Base-by-base conservation (phyloP, 2,797 vertebrate species). In the Notoglanidium macrostoma region DNA sequence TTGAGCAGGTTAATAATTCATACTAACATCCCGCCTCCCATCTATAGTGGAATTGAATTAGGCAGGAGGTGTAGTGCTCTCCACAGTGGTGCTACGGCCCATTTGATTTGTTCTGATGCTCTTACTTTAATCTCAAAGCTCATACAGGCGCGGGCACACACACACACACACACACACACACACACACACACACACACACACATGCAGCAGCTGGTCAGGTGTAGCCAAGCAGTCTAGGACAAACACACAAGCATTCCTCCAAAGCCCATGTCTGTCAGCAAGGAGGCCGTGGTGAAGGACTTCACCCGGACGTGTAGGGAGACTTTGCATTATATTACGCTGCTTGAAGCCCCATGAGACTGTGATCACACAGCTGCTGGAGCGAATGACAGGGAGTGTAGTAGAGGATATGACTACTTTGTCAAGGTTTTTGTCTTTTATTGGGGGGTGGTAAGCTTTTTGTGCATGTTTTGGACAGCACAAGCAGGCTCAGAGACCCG, bases 1-100 rank as follows among this genome's bases (percentile, higher is more conserved):
- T 95, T 93, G 89, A 93, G 92, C 70, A 84, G 88, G 90, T 94
- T 92, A 93, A 94, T 95, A 93, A 94, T 94, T 93, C 82, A 94
- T 88, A 68, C 88, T 65, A 85, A 91, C 91, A 91, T 83, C 90
- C 87, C 49, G 61, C 65, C 83, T 68, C 49, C 46, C 44, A 79
- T 73, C 82, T 90, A 91, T 89, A 88, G 88, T 89, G 92, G 90
- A 94, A 93, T 94, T 90, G 88, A 92, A 94, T 90, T 83, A 94
- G 92, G 91, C 90, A 90, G 88, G 83, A 88, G 91, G 83, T 73
- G 84, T 59, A 46, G 72, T 90, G 90, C 92, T 89, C 77, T 83
- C 67, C 77, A 23, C 84, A 86, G 84, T 88, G 83, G 54, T 90
- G 90, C 87, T 63, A 29, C 57, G 80, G 82, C 63, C 86, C 88